Evolutionary conservation across 2,797 vertebrate species (phyloP).

Genomic region (Meda fulgida): DNA sequence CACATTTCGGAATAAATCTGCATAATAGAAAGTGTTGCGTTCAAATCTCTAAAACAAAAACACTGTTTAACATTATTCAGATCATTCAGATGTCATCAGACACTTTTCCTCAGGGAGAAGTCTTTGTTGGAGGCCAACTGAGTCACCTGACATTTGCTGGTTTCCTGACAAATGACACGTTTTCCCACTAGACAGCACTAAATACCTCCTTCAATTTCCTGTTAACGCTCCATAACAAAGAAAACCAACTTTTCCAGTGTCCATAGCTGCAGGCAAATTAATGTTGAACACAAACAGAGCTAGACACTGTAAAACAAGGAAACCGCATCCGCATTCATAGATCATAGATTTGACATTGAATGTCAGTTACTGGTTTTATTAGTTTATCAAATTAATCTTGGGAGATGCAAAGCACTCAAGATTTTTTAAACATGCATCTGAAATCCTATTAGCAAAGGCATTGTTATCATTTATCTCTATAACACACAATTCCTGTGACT

Average conservation of each 20-base stretch:
- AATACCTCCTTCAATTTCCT: neutral
- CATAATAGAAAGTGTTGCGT: neutral
- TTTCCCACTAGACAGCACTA: neutral
- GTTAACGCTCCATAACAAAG: neutral
- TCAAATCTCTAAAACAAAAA: neutral
- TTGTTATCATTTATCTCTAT: neutral
- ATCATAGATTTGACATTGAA: neutral
- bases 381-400: neutral
- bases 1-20: neutral
- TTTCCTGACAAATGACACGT: neutral
- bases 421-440: neutral
- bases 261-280: neutral
- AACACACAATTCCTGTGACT: slow-evolving; percentile 11
- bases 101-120: neutral
- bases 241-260: neutral
- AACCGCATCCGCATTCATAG: neutral
- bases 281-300: neutral
- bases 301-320: neutral
- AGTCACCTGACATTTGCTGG: neutral
- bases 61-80: neutral
- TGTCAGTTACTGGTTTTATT: neutral
- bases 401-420: neutral
- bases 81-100: neutral
- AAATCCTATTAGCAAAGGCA: neutral
- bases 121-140: neutral